Percentiles rank a stretch among this genome's conserved stretches.
Conservation (phyloP, 2,113 vertebrate genomes). For the Platanista minor region DNA sequence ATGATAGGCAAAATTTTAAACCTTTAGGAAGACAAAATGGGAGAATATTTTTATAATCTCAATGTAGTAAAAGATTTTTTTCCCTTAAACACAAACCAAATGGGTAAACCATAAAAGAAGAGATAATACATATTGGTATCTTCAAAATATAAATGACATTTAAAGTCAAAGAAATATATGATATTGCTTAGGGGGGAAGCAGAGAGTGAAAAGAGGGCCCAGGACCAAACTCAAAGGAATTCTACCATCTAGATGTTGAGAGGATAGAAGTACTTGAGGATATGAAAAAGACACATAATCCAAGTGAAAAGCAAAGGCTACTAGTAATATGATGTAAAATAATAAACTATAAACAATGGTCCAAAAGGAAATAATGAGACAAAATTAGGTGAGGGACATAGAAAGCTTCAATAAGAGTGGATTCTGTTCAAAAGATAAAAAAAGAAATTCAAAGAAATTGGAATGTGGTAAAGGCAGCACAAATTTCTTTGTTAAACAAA, state of each 20-base stretch:
- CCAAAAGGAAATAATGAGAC: not conserved
- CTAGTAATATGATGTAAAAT: not conserved
- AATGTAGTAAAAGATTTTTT: not conserved
- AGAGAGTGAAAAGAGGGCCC: not conserved
- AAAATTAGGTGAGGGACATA: not conserved
- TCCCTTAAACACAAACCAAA: not conserved
- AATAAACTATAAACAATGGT: not conserved
- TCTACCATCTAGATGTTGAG: not conserved
- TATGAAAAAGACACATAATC: not conserved
- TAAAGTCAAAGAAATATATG: not conserved
- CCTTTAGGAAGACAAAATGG: not conserved
- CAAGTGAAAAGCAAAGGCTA: not conserved
- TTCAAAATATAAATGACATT: not conserved
- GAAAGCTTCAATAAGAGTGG: not conserved
- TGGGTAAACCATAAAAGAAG: not conserved
- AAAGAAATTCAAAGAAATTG: not conserved
- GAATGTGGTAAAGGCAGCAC: not conserved
- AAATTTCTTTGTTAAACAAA: not conserved
- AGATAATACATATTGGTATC: not conserved
- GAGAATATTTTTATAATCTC: conserved; percentile 14
- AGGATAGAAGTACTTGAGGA: not conserved
- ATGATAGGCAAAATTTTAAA: conserved; percentile 13
- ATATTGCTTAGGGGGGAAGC: not conserved
- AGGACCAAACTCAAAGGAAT: not conserved
- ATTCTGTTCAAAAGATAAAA: not conserved